Evolutionary conservation across 2,113 vertebrate species (phyloP).

Genomic region (Progne subis): DNA sequence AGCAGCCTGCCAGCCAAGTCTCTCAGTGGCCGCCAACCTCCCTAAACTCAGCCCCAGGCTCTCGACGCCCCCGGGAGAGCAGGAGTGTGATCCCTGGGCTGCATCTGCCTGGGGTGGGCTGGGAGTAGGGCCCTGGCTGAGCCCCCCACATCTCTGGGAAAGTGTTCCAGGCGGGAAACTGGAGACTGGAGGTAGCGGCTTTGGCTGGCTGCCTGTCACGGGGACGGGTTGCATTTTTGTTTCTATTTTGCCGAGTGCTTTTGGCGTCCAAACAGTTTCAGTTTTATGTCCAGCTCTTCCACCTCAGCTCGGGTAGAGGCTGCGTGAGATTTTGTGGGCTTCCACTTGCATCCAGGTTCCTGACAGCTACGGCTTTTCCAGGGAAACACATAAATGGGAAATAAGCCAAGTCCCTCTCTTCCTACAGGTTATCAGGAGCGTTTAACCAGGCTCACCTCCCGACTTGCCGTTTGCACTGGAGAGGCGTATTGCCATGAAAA

Average conservation of each 20-base stretch:
- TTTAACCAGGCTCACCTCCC: neutral
- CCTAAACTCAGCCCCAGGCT: neutral
- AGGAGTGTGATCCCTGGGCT: rapidly evolving
- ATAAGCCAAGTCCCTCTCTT: slow-evolving; percentile 18
- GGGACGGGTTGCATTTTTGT: neutral
- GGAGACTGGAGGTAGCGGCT: rapidly evolving
- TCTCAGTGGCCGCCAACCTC: neutral
- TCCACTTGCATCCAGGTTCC: neutral
- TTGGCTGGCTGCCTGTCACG: neutral
- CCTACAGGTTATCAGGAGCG: neutral
- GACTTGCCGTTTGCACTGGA: neutral
- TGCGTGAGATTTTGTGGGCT: neutral
- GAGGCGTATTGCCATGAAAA: slow-evolving; percentile 5
- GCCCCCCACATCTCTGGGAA: neutral
- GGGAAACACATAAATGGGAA: neutral
- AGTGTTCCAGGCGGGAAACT: rapidly evolving
- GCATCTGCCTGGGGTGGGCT: neutral
- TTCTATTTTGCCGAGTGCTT: neutral
- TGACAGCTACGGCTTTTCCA: neutral
- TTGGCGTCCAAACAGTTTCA: neutral
- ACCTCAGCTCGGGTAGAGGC: neutral
- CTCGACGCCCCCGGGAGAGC: rapidly evolving
- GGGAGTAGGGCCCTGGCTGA: neutral
- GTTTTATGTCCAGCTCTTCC: neutral
- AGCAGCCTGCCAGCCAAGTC: neutral